Evolutionary conservation across 2,888 invertebrate genomes (phyloP), one percentile per base, ranked within the genome.

Genomic region (Candidula unifasciata): DNA sequence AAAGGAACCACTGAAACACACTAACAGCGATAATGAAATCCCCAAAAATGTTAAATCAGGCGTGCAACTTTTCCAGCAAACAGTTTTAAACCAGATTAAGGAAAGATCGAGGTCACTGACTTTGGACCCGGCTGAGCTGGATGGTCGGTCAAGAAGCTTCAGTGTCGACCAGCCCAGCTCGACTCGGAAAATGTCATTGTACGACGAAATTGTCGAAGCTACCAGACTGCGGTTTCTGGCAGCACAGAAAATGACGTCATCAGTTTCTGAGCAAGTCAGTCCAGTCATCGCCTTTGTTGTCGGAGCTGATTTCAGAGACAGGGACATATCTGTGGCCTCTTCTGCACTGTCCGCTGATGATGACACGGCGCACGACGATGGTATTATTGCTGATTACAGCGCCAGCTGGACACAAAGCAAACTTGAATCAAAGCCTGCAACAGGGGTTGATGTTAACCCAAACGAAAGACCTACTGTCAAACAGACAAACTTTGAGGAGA

Each of bases 141-240:
- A 60, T 10, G 13, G 18, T 30, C n/a, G 80, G 18, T 18, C 54
- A 27, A 16, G 84, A 76, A 76, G 80, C 44, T 84, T 74, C 33
- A 84, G 76, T n/a, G 54, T 84, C 21, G 76, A 84, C 30, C 76
- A 76, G 0, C 74, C 68, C 3, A 84, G 80, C 21, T 84, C 84
- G 10, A 80, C 84, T 16, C 80, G 84, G 21, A 83, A 79, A 44
- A 69, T 54, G 57, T 83, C 83, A 0, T 35, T 83, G 18, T 66
- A 66, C 21, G 82, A 76, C 30, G 82, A 82, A 37, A n/a, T 27
- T 60, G 6, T 74, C n/a, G 35, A 60, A 27, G 6, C 60, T 27
- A 8, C 60, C 2, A 60, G 24, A 3, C 8, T 60, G 13, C 35
- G 57, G 44, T 64, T 18, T 24, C 35, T 64, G 1, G 30, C 16